Evolutionary conservation across 2,797 vertebrate species (phyloP), one percentile per base, ranked within the genome.

Genomic region (Neoniphon sammara): DNA sequence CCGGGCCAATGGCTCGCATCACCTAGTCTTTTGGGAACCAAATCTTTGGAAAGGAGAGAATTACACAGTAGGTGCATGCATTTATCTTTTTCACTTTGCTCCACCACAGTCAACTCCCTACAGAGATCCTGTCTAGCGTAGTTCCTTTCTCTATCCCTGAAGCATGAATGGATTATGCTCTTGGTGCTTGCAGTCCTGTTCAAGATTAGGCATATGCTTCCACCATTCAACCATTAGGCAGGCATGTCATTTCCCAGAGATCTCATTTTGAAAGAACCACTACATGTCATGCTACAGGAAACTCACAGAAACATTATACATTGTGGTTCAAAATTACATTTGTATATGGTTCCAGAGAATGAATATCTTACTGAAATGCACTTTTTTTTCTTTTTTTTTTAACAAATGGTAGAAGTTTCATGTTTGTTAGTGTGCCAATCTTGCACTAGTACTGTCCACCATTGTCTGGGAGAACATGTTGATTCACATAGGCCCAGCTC

Each of bases 1-100:
- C 46, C 36, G 60, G 25, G 63, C 81, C 70, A 82, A 63, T 18
- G 65, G 44, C 63, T 70, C 59, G 57, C 77, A 86, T 73, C 67
- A 69, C 75, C 66, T 82, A 7, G 61, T 76, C 82, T 81, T 39
- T 47, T 30, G 80, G 64, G 77, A 75, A 47, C 9, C 42, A 21
- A 67, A 75, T 58, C 64, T 77, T 80, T 75, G 72, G 65, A 64
- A 78, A 62, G 50, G 20, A 10, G 52, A 68, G 64, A 25, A 81
- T 66, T 60, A 78, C 31, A 81, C 72, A 70, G 75, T 69, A 74
- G 73, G 56, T 31, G 57, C 46, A 66, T 44, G 9, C 52, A 34
- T 18, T 36, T 23, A 34, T 36, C 21, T 18, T 47, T 55, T 49
- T 49, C 17, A 9, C 17, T 68, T 73, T 73, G 7, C 11, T 63